phyloP scores from a whole-genome alignment of 2,113 vertebrate species.

The Vulpes lagopus region DNA sequence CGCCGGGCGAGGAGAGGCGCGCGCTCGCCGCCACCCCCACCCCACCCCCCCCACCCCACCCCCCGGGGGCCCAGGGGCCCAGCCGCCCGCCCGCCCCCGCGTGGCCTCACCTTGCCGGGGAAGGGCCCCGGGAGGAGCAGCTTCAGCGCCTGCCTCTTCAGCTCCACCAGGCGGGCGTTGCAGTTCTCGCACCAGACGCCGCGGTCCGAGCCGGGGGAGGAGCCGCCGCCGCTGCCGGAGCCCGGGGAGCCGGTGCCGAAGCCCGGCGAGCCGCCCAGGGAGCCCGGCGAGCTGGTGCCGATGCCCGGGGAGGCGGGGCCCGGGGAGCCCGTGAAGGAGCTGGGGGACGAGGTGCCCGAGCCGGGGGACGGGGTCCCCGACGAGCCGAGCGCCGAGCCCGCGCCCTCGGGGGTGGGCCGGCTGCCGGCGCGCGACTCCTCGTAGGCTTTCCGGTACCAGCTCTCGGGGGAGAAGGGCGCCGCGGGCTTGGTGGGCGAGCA shows the following conservation, averaged over 20 bases:
- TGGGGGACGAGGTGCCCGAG: slow-evolving; percentile 96
- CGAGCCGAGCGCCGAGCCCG: slow-evolving; percentile 95
- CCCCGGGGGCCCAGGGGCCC: background rate
- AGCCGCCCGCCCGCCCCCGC: background rate
- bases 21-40: background rate
- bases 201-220: slow-evolving; percentile 96
- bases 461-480: slow-evolving; percentile 94
- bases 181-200: slow-evolving; percentile 98
- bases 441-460: slow-evolving; percentile 96
- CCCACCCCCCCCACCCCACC: background rate
- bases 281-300: slow-evolving; percentile 95
- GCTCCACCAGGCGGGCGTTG: slow-evolving; percentile 94
- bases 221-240: slow-evolving; percentile 97
- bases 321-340: slow-evolving; percentile 95
- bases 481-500: slow-evolving; percentile 94
- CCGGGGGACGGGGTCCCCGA: slow-evolving; percentile 95
- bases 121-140: slow-evolving; percentile 95
- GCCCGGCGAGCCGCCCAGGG: slow-evolving; percentile 95
- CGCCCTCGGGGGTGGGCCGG: slow-evolving; percentile 95
- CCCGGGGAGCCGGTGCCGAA: slow-evolving; percentile 97
- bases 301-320: slow-evolving; percentile 96
- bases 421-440: slow-evolving; percentile 92
- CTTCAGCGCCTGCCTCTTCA: slow-evolving; percentile 96
- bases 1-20: background rate
- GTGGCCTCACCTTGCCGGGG: slow-evolving; percentile 92